Conservation (phyloP, 2,113 vertebrate species). For the Calypte anna region DNA sequence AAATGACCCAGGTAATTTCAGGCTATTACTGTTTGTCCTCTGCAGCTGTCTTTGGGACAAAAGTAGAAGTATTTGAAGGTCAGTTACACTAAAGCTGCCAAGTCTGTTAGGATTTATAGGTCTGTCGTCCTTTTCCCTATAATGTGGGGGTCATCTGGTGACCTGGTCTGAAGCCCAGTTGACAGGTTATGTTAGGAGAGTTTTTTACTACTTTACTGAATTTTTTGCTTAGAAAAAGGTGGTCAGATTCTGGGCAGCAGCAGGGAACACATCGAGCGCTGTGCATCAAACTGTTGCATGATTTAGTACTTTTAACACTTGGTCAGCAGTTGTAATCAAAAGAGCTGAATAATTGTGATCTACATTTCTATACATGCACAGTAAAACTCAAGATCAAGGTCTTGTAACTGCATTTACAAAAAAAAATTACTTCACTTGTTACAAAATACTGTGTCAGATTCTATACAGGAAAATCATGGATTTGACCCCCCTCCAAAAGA, state of each 20-base stretch:
- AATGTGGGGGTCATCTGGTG: not conserved
- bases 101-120: not conserved
- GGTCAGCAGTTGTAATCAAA: not conserved
- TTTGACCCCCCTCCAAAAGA: not conserved
- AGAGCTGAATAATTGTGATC: not conserved
- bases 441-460: not conserved
- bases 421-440: not conserved
- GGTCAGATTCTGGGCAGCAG: not conserved
- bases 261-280: not conserved
- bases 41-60: not conserved
- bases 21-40: not conserved
- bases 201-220: not conserved
- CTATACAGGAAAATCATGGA: not conserved
- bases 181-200: not conserved
- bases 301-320: not conserved
- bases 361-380: not conserved
- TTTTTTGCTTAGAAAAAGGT: not conserved
- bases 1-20: not conserved
- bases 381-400: not conserved
- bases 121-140: not conserved
- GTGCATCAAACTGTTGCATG: not conserved
- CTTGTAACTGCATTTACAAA: not conserved
- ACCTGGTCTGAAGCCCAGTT: slow-evolving; percentile 13
- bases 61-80: not conserved
- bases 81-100: not conserved